phyloP scores from a whole-genome alignment of 2,113 vertebrate species.

The Dromiciops gliroides region DNA sequence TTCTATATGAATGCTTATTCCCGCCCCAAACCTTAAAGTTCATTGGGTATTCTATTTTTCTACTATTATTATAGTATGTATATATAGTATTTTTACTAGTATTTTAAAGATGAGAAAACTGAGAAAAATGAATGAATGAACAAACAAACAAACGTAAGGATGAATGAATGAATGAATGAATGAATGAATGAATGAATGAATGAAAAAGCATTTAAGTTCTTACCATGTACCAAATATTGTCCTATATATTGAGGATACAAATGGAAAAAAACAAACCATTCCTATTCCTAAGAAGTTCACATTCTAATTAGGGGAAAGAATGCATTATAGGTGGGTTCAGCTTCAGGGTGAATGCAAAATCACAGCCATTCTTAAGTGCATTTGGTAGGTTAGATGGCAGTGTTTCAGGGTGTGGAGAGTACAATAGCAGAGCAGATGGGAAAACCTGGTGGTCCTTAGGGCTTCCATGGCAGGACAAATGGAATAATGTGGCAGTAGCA shows the following conservation, averaged over 20 bases:
- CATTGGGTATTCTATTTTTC: not conserved
- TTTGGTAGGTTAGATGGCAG: not conserved
- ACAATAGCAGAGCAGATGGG: not conserved
- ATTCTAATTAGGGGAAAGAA: not conserved
- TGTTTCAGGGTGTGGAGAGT: not conserved
- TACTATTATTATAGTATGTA: too few species aligned
- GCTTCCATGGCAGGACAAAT: not conserved
- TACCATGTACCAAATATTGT: not conserved
- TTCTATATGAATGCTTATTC: not conserved
- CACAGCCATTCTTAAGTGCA: not conserved
- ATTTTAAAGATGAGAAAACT: not conserved
- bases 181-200: not conserved
- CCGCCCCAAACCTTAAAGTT: not conserved
- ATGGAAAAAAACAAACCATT: not conserved
- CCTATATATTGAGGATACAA: not conserved
- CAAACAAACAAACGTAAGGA: not conserved
- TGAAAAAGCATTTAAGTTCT: not conserved
- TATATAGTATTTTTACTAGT: not conserved
- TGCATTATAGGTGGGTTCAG: not conserved
- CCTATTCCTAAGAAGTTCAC: not conserved
- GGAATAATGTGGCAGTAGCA: not conserved
- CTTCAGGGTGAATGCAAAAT: not conserved
- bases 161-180: not conserved
- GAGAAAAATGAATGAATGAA: not conserved
- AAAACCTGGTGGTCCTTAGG: not conserved